phyloP scores from a whole-genome alignment of 2,888 invertebrate species.

The Sarcophaga subvicina region DNA sequence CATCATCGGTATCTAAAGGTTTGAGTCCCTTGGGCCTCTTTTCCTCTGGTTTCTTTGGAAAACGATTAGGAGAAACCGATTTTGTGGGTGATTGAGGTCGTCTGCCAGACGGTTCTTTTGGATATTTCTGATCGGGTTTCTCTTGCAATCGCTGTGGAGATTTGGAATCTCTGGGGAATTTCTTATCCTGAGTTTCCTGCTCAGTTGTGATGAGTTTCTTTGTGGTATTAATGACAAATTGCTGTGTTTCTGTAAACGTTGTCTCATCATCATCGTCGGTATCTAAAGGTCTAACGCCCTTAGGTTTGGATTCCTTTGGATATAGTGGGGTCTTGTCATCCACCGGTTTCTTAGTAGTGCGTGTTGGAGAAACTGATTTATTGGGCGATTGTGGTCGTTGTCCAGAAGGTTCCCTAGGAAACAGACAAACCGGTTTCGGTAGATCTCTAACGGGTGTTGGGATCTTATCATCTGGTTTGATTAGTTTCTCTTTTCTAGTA shows the following conservation, averaged over 20 bases:
- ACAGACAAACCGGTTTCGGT: too few relatives aligned
- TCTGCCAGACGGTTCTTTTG: not conserved
- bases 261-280: conserved; percentile 24
- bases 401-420: not conserved
- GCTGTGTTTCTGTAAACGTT: conserved; percentile 2
- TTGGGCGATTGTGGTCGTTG: conserved; percentile 4
- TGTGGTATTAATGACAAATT: conserved; percentile 19
- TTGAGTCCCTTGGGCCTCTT: not conserved
- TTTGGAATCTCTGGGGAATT: not conserved
- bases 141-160: not conserved
- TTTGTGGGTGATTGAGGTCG: not conserved
- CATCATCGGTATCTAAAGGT: conserved; percentile 18
- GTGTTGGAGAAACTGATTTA: conserved; percentile 31
- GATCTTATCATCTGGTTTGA: too few relatives aligned
- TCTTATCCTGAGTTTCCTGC: not conserved
- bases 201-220: not conserved
- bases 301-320: not conserved
- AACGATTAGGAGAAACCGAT: conserved; percentile 20
- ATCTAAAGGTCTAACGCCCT: not conserved
- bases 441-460: too few relatives aligned
- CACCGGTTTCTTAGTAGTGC: conserved; percentile 14
- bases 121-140: not conserved
- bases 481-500: not conserved
- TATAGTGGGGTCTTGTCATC: not conserved
- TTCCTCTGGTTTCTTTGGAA: not conserved